Base-by-base conservation (phyloP, 2,888 invertebrate species). In the Germaria angustata region DNA sequence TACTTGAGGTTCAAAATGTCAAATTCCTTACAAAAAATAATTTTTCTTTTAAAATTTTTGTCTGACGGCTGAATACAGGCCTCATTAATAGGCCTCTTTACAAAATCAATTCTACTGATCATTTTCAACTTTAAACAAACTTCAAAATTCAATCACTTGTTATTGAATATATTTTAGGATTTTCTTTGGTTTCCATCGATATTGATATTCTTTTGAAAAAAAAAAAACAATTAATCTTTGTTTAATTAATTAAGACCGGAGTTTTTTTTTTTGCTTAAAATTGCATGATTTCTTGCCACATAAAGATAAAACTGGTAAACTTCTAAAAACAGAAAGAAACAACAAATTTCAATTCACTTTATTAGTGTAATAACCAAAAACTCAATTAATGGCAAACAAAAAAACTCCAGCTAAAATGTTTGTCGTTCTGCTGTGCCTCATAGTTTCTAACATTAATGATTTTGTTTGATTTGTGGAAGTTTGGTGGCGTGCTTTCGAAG, bases 171-270 rank as follows among this genome's bases (percentile, higher is more conserved):
- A n/a, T 44, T 32, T 4, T 28, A 5, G 28, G 0, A 8, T 17
- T 41, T 24, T 24, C 22, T 32, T 44, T 68, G 44, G 17, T 32
- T 53, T 53, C 41, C 41, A 72, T 51, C 51, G 63, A 61, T 55
- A 77, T 77, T 39, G 61, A 81, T 78, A 82, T 7, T 41, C 53
- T 73, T 55, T 69, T 20, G 24, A 1, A 11, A 57, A 69, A 1
- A 11, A 57, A 69, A 82, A 82, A 69, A 53, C 78, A 79, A 69
- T 75, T 75, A 65, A 78, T 82, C 75, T 15, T 36, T 75, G 65
- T 49, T 41, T 81, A 81, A 81, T 82, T 82, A 82, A 78, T 78
- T 78, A 78, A 75, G 71, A 39, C 39, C 28, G 65, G 65, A 72
- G 5, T 41, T 41, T 39, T 79, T n/a, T 41, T 41, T 39, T 79